Percentiles rank a stretch among this genome's conserved stretches.
Conservation (phyloP, 2,113 vertebrate genomes). For the cat (Felis catus) region DNA sequence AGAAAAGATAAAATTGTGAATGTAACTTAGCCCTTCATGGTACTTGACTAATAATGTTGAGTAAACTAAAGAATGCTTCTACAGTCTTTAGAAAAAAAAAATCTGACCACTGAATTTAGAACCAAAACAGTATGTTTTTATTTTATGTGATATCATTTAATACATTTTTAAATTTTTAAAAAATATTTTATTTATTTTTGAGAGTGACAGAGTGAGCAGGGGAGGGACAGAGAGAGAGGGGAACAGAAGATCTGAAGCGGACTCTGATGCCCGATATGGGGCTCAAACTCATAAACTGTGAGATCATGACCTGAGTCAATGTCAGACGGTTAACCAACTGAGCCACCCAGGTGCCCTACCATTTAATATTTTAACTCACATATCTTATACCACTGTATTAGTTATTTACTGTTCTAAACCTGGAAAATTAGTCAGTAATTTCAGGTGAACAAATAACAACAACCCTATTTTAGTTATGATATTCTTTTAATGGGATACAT, state of each 20-base stretch:
- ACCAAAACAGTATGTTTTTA: not conserved
- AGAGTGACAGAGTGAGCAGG: no score
- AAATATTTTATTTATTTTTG: no score
- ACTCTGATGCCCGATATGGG: no score
- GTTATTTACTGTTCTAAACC: not conserved
- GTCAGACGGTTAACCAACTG: no score
- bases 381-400: not conserved
- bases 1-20: constrained; percentile 22
- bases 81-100: not conserved
- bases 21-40: not conserved
- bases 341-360: no score
- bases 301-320: no score
- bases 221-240: no score
- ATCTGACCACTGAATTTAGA: constrained; percentile 9
- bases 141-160: not conserved
- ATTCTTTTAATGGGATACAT: not conserved
- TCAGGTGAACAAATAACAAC: not conserved
- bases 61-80: not conserved
- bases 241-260: no score
- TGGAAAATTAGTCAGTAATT: not conserved
- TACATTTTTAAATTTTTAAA: not conserved
- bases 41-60: not conserved
- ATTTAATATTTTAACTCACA: constrained; percentile 1
- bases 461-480: not conserved
- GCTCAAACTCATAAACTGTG: no score